Conservation (phyloP, 2,888 invertebrate genomes). For the Junonia oenone region DNA sequence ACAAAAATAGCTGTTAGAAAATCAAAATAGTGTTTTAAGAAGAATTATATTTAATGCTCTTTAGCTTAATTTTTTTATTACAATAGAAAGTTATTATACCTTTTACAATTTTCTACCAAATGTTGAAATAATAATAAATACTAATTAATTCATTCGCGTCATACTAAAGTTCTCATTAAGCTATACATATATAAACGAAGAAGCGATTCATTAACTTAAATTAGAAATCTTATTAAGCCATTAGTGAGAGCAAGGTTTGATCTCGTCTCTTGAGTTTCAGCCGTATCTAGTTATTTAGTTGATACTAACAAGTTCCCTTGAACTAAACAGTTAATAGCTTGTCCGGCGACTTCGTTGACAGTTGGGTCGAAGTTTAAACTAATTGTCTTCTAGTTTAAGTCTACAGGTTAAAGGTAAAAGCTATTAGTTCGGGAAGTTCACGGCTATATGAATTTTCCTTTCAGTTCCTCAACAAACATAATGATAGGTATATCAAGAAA, state of each 20-base stretch:
- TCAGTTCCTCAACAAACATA: too few species aligned
- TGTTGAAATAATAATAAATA: not conserved
- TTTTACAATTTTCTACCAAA: too few species aligned
- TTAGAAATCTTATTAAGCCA: slow-evolving; percentile 1
- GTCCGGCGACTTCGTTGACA: slow-evolving; percentile 22
- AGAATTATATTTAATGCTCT: too few species aligned
- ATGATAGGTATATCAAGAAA: too few species aligned
- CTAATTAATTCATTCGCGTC: not conserved
- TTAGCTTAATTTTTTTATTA: too few species aligned
- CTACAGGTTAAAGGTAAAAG: slow-evolving; percentile 1
- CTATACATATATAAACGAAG: not conserved
- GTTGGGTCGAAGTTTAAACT: slow-evolving; percentile 16
- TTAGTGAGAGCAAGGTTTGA: slow-evolving; percentile 6
- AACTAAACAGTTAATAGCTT: slow-evolving; percentile 21
- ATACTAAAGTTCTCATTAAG: not conserved
- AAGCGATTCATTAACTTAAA: not conserved
- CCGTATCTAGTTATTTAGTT: slow-evolving; percentile 20
- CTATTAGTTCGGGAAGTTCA: not conserved
- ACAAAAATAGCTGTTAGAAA: too few species aligned
- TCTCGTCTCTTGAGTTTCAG: slow-evolving; percentile 9
- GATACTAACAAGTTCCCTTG: slow-evolving; percentile 17
- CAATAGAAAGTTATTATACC: too few species aligned
- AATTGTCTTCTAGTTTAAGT: slow-evolving; percentile 13
- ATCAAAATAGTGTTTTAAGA: too few species aligned
- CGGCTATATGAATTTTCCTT: not conserved